Evolutionary conservation across 1,140 invertebrate species (phyloP), one percentile per base, ranked within the genome.

Genomic region (Harlomillsia oculata): DNA sequence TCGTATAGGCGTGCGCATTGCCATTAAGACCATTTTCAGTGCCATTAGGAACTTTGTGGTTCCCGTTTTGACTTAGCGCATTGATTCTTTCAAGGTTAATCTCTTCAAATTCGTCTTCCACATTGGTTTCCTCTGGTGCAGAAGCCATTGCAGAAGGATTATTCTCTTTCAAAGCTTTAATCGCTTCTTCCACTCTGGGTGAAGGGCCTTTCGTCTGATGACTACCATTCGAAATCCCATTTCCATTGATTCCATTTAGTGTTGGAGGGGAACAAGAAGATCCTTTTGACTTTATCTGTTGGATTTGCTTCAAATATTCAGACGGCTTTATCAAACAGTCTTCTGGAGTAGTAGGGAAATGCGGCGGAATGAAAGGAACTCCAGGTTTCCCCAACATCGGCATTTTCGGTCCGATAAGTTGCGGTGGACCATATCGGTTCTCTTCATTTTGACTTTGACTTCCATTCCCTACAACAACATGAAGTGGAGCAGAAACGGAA

Each of bases 261-360:
- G 11, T 3, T 2, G 20, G 13, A 25, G 2, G 30, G n/a, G 30
- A 32, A 18, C 28, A n/a, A 13, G 39, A 36, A 14, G 41, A 40
- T 5, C 32, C 26, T 56, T 57, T 29, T 57, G 25, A 80, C n/a
- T n/a, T n/a, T n/a, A n/a, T n/a, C 69, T 80, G 78, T 69, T 80
- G 78, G 69, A 90, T 85, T 68, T 84, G 87, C 66, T 82, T 82
- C 55, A 93, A 75, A 72, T 93, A 93, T 71, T 93, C 89, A 30
- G 87, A 89, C 36, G 89, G 89, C 69, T 92, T 92, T 67, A 94
- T 89, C 39, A 92, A 21, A 36, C 82, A 79, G 69, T 89, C 83
- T 45, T 76, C 62, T 71, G 75, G 55, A 72, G 74, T 61, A 64
- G 74, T 67, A 58, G 68, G 75, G 72, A 65, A 65, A 40, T 59